Evolutionary conservation across 2,888 invertebrate genomes (phyloP).

Genomic region (Pantelozetes paolii): DNA sequence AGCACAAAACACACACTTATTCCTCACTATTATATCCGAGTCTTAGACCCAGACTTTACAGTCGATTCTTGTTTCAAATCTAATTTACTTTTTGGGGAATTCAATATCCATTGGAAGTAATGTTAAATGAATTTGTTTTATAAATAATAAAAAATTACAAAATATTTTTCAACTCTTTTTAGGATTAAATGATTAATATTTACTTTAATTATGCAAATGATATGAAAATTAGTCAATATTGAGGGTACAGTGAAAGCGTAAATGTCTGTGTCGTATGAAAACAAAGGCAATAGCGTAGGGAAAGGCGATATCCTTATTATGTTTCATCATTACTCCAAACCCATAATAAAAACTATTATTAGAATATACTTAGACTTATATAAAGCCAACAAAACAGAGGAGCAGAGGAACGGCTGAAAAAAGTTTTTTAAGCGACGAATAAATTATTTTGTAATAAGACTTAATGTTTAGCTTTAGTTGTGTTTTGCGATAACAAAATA

Average conservation of each 20-base stretch:
- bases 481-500: neutral
- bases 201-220: too few relatives aligned
- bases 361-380: neutral
- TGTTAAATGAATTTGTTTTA: too few relatives aligned
- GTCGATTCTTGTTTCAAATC: neutral
- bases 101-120: too few relatives aligned
- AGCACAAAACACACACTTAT: neutral
- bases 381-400: constrained; percentile 3
- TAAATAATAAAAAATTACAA: too few relatives aligned
- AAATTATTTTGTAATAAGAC: constrained; percentile 23
- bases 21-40: neutral
- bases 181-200: too few relatives aligned
- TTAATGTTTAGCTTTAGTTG: constrained; percentile 16
- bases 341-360: neutral
- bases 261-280: neutral
- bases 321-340: neutral
- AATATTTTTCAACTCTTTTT: too few relatives aligned
- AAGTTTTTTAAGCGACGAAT: constrained; percentile 1
- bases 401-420: neutral
- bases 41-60: neutral
- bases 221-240: too few relatives aligned
- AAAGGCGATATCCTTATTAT: constrained; percentile 21
- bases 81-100: neutral
- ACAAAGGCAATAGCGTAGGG: constrained; percentile 4
- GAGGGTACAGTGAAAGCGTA: too few relatives aligned